Percentiles rank a stretch among this genome's conserved stretches.
Conservation (phyloP, 2,888 invertebrate genomes). For the Nomada fabriciana region DNA sequence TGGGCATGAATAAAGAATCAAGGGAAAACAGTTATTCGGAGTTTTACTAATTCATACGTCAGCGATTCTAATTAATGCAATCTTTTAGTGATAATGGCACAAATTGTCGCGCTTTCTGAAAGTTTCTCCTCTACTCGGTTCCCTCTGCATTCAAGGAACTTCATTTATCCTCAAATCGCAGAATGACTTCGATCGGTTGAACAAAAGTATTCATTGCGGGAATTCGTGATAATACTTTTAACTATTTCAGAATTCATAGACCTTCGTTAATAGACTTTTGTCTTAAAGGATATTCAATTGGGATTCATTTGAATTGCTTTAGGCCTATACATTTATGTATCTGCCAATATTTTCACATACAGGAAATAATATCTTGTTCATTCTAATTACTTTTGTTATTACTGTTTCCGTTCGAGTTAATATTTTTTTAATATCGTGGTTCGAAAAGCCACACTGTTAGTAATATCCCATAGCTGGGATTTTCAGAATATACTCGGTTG, state of each 20-base stretch:
- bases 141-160: constrained; percentile 6
- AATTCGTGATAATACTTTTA: not conserved
- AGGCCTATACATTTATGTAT: too few species aligned
- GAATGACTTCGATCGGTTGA: constrained; percentile 15
- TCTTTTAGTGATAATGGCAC: constrained; percentile 50
- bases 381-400: too few species aligned
- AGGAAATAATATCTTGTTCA: too few species aligned
- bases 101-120: constrained; percentile 42
- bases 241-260: not conserved
- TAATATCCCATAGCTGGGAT: too few species aligned
- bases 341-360: too few species aligned
- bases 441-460: too few species aligned
- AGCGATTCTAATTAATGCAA: constrained; percentile 60
- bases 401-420: too few species aligned
- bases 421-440: too few species aligned
- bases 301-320: not conserved
- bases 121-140: constrained; percentile 43
- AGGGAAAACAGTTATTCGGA: constrained; percentile 43
- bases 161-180: constrained; percentile 8
- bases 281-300: not conserved
- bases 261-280: not conserved
- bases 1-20: constrained; percentile 49
- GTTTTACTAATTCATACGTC: constrained; percentile 65
- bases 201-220: constrained; percentile 18
- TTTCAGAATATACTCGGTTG: too few species aligned